These are phyloP conservation scores for Stigmatopora nigra DNA, from an alignment of 2,113 vertebrate genomes.

Conservation along the genomic window DNA sequence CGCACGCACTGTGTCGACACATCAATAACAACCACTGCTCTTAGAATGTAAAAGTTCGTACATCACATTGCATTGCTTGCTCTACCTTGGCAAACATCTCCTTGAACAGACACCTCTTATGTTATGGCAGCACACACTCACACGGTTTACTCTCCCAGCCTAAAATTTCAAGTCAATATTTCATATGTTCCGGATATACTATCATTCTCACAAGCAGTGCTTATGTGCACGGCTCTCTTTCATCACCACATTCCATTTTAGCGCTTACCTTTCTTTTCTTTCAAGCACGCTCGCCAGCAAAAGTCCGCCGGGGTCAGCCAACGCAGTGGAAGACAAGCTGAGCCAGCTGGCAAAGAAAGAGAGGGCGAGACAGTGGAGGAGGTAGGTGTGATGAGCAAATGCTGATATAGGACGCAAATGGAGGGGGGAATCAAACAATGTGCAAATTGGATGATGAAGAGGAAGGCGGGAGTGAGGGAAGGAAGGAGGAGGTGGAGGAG, in stretches of 20 bases:
- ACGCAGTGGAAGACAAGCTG: slow-evolving; percentile 49
- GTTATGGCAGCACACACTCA: slow-evolving; percentile 25
- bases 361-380: slow-evolving; percentile 20
- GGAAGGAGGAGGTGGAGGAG: slow-evolving; percentile 36
- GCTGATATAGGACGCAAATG: slow-evolving; percentile 53
- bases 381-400: slow-evolving; percentile 50
- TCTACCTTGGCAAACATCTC: slow-evolving; percentile 9
- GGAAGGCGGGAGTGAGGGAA: slow-evolving; percentile 51
- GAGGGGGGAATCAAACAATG: slow-evolving; percentile 39
- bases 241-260: slow-evolving; percentile 27
- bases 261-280: slow-evolving; percentile 58
- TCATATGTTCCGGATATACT: slow-evolving; percentile 20
- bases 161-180: slow-evolving; percentile 21
- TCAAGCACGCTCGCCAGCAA: slow-evolving; percentile 39
- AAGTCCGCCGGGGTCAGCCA: slow-evolving; percentile 55
- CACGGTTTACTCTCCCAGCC: background rate
- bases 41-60: slow-evolving; percentile 62
- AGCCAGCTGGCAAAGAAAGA: slow-evolving; percentile 40
- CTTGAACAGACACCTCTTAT: slow-evolving; percentile 6
- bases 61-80: slow-evolving; percentile 15
- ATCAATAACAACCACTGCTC: slow-evolving; percentile 39
- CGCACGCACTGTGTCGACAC: slow-evolving; percentile 50
- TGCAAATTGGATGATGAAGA: slow-evolving; percentile 59
- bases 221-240: slow-evolving; percentile 36
- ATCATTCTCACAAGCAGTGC: slow-evolving; percentile 22